phyloP scores from a whole-genome alignment of 2,113 vertebrate species.

The Aspiorhynchus laticeps region DNA sequence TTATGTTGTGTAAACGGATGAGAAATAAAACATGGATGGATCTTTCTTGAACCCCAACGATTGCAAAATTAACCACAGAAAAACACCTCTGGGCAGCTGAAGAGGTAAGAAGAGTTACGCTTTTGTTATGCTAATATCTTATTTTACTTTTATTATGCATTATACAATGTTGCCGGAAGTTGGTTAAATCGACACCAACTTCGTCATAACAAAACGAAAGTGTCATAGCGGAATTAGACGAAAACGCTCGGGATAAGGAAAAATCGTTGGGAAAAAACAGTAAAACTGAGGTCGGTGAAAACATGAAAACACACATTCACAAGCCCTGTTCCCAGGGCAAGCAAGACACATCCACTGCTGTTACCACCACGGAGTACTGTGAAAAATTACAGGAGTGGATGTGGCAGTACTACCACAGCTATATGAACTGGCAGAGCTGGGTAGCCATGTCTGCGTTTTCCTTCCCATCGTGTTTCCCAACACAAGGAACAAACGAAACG shows the following conservation, averaged over 20 bases:
- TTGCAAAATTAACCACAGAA: background rate
- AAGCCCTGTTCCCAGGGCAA: background rate
- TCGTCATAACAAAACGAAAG: background rate
- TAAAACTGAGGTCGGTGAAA: slow-evolving; percentile 30
- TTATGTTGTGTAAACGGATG: background rate
- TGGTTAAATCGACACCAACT: background rate
- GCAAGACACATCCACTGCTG: slow-evolving; percentile 11
- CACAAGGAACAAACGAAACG: slow-evolving; percentile 56
- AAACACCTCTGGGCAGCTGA: background rate
- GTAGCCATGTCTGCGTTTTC: slow-evolving; percentile 70
- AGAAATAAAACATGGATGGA: background rate
- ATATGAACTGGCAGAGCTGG: slow-evolving; percentile 88
- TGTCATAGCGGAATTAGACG: slow-evolving; percentile 74
- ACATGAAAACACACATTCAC: background rate
- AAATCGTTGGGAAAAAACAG: slow-evolving; percentile 36
- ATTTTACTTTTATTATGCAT: slow-evolving; percentile 23
- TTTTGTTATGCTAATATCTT: background rate
- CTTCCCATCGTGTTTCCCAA: slow-evolving; percentile 61
- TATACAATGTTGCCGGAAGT: slow-evolving; percentile 25
- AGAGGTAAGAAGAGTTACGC: background rate
- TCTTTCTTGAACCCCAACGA: background rate
- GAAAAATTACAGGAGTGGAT: slow-evolving; percentile 91
- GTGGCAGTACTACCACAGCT: slow-evolving; percentile 92
- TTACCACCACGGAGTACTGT: slow-evolving; percentile 83
- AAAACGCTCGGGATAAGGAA: slow-evolving; percentile 62